A percentile compares a stretch with the other conserved stretches of the same genome.
Evolutionary conservation across 2,113 vertebrate species (phyloP).

Genomic region (Synchiropus splendidus): DNA sequence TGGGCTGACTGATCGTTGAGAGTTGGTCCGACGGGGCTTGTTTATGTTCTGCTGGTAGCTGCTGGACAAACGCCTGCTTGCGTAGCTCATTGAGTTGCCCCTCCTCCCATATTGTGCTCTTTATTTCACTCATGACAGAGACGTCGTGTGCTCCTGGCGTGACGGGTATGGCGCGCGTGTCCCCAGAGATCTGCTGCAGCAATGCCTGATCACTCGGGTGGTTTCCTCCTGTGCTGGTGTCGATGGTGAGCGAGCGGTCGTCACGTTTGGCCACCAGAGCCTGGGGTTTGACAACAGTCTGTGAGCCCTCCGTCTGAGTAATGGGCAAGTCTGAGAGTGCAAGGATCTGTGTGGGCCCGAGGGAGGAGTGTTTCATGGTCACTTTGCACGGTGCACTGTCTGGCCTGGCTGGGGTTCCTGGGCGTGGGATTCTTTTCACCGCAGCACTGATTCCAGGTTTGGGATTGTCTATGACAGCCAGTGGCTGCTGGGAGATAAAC

Average conservation of each 20-base stretch:
- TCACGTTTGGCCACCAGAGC: constrained; percentile 72
- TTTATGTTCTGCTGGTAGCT: constrained; percentile 71
- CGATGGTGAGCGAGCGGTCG: constrained; percentile 66
- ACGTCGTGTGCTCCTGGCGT: constrained; percentile 70
- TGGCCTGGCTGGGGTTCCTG: constrained; percentile 62
- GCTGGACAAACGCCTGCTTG: constrained; percentile 69
- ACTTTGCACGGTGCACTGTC: constrained; percentile 73
- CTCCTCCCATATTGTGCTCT: constrained; percentile 81
- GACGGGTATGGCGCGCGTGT: constrained; percentile 69
- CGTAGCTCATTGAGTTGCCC: constrained; percentile 71
- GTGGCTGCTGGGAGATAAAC: constrained; percentile 76
- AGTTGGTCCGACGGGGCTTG: constrained; percentile 63
- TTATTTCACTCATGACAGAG: constrained; percentile 69
- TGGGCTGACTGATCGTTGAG: constrained; percentile 68
- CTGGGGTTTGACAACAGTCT: constrained; percentile 64
- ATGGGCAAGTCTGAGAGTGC: constrained; percentile 66
- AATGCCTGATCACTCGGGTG: constrained; percentile 66
- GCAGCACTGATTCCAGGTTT: constrained; percentile 55
- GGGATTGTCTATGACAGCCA: constrained; percentile 57
- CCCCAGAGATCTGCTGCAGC: constrained; percentile 78
- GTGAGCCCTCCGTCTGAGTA: constrained; percentile 67
- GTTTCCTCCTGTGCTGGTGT: constrained; percentile 52
- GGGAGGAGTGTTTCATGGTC: constrained; percentile 60
- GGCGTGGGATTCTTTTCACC: constrained; percentile 71
- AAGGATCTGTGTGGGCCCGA: constrained; percentile 57